Base-by-base conservation (phyloP, 1,140 invertebrate genomes). In the Sitobion miscanthi region DNA sequence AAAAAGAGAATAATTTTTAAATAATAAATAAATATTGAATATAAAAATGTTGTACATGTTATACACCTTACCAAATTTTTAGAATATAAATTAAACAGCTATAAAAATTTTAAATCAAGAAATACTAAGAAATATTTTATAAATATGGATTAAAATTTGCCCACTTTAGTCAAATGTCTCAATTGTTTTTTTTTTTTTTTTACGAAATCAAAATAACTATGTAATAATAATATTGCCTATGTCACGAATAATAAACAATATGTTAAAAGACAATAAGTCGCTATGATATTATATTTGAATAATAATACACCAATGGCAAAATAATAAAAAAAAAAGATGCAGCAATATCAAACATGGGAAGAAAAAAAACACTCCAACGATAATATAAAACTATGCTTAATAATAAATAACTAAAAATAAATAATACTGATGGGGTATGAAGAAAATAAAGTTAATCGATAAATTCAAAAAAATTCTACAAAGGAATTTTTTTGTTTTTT, bases 391-490 rank as follows among this genome's bases (percentile, higher is more conserved):
- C 54, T 57, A 62, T 62, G 38, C 88, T 57, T 17, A 90, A 62
- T 62, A 90, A 62, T 90, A 49, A 88, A 23, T 86, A 88, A 52
- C 47, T 52, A 88, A 30, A 88, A 54, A 89, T 38, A 89, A 89
- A 69, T 69, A 90, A 69, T 90, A 90, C 57, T 89, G 87, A 89
- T 89, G 9, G 21, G 54, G 49, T 35, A 57, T 25, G 25, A 87
- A 49, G 14, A 17, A 35, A 35, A n/a, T 30, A 5, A 86, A 87
- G 11, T 52, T 52, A 45, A 49, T 87, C n/a, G 35, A 87, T 1
- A 49, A 87, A 35, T 87, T 52, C 2, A 17, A 17, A 87, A 30
- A 87, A 49, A 89, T 4, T 90, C 47, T 9, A 52, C 35, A 23
- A 25, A 0, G 11, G 42, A 45, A 54, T 38, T 38, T 57, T 38